These are phyloP conservation scores for Etheostoma perlongum DNA, from an alignment of 2,797 vertebrate genomes.

Conservation along the genomic window DNA sequence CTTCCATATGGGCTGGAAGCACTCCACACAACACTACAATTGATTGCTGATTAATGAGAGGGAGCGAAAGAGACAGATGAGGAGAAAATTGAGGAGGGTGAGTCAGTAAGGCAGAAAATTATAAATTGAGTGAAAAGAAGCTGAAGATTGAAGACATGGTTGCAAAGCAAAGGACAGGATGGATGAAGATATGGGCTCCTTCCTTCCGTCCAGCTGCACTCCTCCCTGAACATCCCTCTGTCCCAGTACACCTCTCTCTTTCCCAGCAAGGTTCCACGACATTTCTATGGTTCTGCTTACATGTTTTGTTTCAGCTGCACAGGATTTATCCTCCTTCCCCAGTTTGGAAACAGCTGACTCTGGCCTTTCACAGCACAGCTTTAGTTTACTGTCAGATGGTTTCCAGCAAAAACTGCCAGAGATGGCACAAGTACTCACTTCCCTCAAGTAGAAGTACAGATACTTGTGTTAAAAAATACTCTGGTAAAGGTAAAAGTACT, in stretches of 20 bases:
- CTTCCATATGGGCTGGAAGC: constrained; percentile 61
- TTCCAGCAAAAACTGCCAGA: background rate
- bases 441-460: too few species aligned
- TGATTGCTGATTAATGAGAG: constrained; percentile 51
- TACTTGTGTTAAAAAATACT: too few species aligned
- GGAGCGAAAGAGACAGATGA: constrained; percentile 14
- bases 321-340: constrained; percentile 41
- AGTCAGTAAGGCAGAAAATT: constrained; percentile 12
- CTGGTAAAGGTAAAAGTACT: too few species aligned
- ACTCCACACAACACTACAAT: constrained; percentile 21
- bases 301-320: constrained; percentile 43
- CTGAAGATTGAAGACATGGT: background rate
- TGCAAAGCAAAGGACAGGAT: background rate
- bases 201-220: constrained; percentile 28
- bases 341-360: constrained; percentile 33
- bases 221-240: background rate
- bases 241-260: constrained; percentile 1
- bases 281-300: constrained; percentile 13
- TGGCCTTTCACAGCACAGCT: constrained; percentile 35
- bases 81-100: background rate
- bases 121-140: background rate
- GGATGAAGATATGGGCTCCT: constrained; percentile 51
- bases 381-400: constrained; percentile 26
- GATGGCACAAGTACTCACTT: too few species aligned
- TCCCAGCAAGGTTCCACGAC: constrained; percentile 1